phyloP scores from a whole-genome alignment of 2,797 vertebrate genomes.

The Heteromormyrus szaboi region DNA sequence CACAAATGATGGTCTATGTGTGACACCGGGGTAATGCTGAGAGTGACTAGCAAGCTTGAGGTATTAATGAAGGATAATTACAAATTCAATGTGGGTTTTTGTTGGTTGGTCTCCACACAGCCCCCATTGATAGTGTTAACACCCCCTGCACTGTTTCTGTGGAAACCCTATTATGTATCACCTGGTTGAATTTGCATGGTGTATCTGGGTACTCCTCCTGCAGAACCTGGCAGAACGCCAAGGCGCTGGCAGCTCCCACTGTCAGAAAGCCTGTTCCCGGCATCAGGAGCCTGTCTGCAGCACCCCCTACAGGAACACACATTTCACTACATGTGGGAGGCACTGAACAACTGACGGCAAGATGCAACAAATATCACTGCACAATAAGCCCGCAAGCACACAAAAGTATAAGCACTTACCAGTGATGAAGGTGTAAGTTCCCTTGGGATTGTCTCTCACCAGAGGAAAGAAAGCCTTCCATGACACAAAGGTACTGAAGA shows the following conservation, averaged over 20 bases:
- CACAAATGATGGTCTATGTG: background rate
- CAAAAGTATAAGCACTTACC: constrained; percentile 45
- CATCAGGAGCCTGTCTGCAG: constrained; percentile 72
- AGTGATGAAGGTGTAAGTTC: constrained; percentile 76
- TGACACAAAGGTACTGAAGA: constrained; percentile 67
- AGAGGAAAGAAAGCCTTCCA: constrained; percentile 72
- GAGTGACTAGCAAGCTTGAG: background rate
- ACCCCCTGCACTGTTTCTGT: background rate
- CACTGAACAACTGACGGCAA: background rate
- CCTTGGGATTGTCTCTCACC: constrained; percentile 60
- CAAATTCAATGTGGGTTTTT: background rate
- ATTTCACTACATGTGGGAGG: background rate
- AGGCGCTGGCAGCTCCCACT: constrained; percentile 63
- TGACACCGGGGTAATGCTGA: background rate
- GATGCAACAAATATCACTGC: background rate
- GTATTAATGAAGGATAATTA: background rate
- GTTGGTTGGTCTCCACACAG: background rate
- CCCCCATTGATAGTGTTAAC: background rate
- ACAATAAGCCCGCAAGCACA: background rate
- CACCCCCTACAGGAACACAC: constrained; percentile 55
- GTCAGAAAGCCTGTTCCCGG: constrained; percentile 76
- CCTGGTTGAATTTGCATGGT: constrained; percentile 68
- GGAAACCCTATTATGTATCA: constrained; percentile 35
- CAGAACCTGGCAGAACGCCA: constrained; percentile 73
- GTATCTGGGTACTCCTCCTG: constrained; percentile 70